Evolutionary conservation across 2,113 vertebrate species (phyloP).

Genomic region (Spermophilus dauricus): DNA sequence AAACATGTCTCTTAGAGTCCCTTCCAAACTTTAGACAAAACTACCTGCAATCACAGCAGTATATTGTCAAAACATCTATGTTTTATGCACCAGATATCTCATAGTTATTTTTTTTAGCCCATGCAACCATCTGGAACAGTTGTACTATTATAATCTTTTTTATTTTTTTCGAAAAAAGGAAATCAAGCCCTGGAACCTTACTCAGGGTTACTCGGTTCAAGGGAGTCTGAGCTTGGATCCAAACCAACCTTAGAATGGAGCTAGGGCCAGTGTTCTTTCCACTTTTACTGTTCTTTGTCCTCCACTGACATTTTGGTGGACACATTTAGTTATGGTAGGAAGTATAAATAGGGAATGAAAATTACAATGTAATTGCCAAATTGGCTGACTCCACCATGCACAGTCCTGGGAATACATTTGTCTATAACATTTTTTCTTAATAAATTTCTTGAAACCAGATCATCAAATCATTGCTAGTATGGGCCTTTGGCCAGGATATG

Average conservation of each 20-base stretch:
- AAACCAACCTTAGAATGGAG: neutral
- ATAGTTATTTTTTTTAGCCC: neutral
- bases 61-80: neutral
- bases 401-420: conserved; percentile 10
- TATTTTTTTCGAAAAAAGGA: conserved; percentile 15
- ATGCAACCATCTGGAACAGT: neutral
- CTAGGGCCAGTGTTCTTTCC: conserved; percentile 26
- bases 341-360: conserved; percentile 58
- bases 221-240: neutral
- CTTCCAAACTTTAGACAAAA: neutral
- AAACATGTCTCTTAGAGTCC: neutral
- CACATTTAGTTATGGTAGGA: conserved; percentile 45
- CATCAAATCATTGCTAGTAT: neutral
- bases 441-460: conserved; percentile 58
- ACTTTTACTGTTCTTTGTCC: neutral
- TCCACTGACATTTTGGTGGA: conserved; percentile 48
- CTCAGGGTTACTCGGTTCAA: neutral
- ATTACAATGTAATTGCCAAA: conserved; percentile 43
- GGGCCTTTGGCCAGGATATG: neutral
- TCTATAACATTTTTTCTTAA: conserved; percentile 57
- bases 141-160: neutral
- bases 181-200: neutral
- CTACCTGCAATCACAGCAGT: neutral
- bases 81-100: neutral
- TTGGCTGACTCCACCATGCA: conserved; percentile 12